Conservation (phyloP, 35 echinoderm and acorn worm genomes). For the Apostichopus californicus region DNA sequence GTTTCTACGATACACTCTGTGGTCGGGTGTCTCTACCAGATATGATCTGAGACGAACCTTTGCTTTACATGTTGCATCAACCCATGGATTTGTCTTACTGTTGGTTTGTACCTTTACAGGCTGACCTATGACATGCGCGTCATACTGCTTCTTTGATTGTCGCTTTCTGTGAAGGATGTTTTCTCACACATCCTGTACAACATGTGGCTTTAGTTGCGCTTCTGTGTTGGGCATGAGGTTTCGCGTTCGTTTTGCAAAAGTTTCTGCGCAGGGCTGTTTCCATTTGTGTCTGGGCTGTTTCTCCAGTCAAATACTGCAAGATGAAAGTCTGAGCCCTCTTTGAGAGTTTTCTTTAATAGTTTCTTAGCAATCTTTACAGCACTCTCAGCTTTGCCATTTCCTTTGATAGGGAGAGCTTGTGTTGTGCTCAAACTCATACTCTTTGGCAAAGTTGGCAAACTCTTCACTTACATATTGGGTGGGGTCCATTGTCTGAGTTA, state of each 20-base stretch:
- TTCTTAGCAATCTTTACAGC: too few species aligned
- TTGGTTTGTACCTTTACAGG: slow-evolving; percentile 63
- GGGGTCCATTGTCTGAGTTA: too few species aligned
- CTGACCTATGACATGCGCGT: slow-evolving; percentile 67
- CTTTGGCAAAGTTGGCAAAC: too few species aligned
- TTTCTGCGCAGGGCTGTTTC: slow-evolving; percentile 74
- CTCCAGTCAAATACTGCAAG: slow-evolving; percentile 75
- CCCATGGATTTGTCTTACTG: slow-evolving; percentile 37
- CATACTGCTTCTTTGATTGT: slow-evolving; percentile 77
- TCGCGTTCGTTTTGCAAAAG: too few species aligned
- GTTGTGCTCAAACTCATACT: too few species aligned
- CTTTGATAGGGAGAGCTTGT: slow-evolving; percentile 21
- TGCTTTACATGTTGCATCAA: not conserved
- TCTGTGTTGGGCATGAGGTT: slow-evolving; percentile 14
- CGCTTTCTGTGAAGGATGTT: slow-evolving; percentile 63
- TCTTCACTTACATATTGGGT: too few species aligned
- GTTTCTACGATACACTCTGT: slow-evolving; percentile 36
- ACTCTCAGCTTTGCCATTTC: slow-evolving; percentile 33
- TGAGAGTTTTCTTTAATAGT: too few species aligned
- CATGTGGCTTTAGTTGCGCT: slow-evolving; percentile 58
- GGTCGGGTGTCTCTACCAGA: slow-evolving; percentile 30
- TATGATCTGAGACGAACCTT: slow-evolving; percentile 54
- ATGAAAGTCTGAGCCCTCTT: slow-evolving; percentile 11
- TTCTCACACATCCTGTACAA: slow-evolving; percentile 61
- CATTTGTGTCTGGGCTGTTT: slow-evolving; percentile 64